These are phyloP conservation scores for Aquatica leii DNA, from an alignment of 2,888 invertebrate genomes.

Conservation along the genomic window DNA sequence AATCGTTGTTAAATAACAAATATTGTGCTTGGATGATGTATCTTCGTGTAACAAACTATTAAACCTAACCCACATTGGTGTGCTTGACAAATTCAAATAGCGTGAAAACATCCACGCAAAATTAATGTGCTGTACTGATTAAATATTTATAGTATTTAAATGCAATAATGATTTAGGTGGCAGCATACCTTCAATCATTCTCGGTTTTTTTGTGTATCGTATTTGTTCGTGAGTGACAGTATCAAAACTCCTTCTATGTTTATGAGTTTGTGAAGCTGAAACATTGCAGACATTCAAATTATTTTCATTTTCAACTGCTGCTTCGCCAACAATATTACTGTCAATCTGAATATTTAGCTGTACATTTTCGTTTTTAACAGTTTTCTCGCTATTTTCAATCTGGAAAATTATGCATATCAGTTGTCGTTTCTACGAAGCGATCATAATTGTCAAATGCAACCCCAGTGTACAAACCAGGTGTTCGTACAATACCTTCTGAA, in stretches of 20 bases:
- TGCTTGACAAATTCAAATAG: no score
- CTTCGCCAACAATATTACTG: background rate
- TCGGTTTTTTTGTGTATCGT: no score
- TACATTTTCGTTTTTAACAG: no score
- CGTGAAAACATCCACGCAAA: no score
- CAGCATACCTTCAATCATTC: constrained; percentile 35
- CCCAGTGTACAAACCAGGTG: no score
- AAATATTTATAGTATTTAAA: background rate
- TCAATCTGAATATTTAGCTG: background rate
- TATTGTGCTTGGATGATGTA: background rate
- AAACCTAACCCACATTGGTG: constrained; percentile 41
- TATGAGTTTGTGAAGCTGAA: background rate
- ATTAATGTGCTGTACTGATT: background rate
- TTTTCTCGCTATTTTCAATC: no score
- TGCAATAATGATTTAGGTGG: no score
- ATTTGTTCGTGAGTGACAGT: constrained; percentile 11
- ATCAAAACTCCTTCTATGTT: background rate
- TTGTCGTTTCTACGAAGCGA: constrained; percentile 39
- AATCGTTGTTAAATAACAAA: constrained; percentile 1
- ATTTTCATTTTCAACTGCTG: background rate
- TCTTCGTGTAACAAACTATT: constrained; percentile 23
- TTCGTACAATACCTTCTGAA: no score
- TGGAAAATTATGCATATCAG: constrained; percentile 28
- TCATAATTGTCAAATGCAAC: constrained; percentile 43
- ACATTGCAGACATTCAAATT: no score